Evolutionary conservation across 2,888 invertebrate genomes (phyloP), one percentile per base, ranked within the genome.

Genomic region (Parelbella ahira): DNA sequence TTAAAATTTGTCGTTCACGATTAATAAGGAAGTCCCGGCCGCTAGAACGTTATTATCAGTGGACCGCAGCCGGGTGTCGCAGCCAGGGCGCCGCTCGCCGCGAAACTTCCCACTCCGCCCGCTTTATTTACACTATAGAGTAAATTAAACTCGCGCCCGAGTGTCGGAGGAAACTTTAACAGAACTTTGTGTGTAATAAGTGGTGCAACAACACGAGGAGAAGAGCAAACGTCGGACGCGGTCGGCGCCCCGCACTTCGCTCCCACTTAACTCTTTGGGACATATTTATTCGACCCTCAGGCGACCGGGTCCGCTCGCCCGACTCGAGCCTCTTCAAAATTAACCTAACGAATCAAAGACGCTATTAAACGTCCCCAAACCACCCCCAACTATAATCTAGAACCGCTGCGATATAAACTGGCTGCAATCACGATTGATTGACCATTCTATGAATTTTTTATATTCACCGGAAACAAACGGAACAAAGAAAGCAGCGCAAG

Each of bases 1-100:
- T 88, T 88, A 88, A 88, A 88, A 88, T 88, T 88, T 88, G 88
- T 88, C 87, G 88, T 88, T 84, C 86, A 83, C 88, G 84, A 88
- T 88, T 88, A 88, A 88, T 88, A 88, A 88, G 86, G 84, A 84
- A 78, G 81, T 74, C 81, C 75, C 75, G 68, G 68, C 70, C 67
- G 73, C 73, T 67, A 68, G 69, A 64, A 80, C 80, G 83, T 87
- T 87, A 87, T 87, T 87, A 83, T 82, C 84, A 76, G 72, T 74
- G 69, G 80, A 81, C 86, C 84, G 77, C 83, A 77, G 72, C 66
- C 67, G 66, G 51, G 49, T 41, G 58, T 39, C 56, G 49, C 52
- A 46, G 49, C 67, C 68, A 63, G 74, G 68, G 70, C 71, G 63
- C 57, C 60, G 56, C 65, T 69, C 71, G 72, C 78, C 80, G 64